These are phyloP conservation scores for Andrena haemorrhoa DNA, from an alignment of 2,888 invertebrate genomes.

Conservation along the genomic window DNA sequence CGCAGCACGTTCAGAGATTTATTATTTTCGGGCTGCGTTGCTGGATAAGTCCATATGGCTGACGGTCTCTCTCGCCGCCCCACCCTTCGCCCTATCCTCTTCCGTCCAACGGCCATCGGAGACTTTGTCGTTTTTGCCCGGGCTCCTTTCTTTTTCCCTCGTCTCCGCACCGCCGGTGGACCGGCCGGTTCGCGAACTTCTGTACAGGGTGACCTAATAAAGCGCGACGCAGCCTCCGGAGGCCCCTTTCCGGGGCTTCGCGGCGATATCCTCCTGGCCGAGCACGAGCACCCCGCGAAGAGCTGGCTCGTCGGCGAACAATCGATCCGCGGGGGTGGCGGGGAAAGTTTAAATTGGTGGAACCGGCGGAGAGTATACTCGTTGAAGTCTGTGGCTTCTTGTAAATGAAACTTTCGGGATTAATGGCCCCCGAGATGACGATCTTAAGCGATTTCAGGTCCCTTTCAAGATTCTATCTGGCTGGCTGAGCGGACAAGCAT, in stretches of 20 bases:
- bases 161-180: slow-evolving; percentile 30
- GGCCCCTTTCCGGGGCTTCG: neutral
- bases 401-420: no score
- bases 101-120: slow-evolving; percentile 33
- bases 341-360: neutral
- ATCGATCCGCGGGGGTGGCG: neutral
- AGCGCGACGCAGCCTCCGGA: slow-evolving; percentile 28
- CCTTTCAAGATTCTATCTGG: neutral
- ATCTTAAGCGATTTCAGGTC: neutral
- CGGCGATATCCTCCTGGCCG: neutral
- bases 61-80: slow-evolving; percentile 68
- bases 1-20: slow-evolving; percentile 83
- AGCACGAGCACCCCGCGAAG: no score
- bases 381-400: no score
- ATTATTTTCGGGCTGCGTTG: slow-evolving; percentile 84
- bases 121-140: slow-evolving; percentile 43
- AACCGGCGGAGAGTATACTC: no score
- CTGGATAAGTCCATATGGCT: slow-evolving; percentile 80
- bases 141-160: slow-evolving; percentile 28
- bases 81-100: slow-evolving; percentile 64
- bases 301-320: neutral
- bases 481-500: neutral
- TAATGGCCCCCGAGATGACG: neutral
- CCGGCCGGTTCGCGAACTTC: slow-evolving; percentile 64
- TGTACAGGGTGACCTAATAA: slow-evolving; percentile 69